These are phyloP conservation scores for Geodia barretti DNA, from an alignment of 37 sponge, comb jelly and placozoan species.

Conservation along the genomic window DNA sequence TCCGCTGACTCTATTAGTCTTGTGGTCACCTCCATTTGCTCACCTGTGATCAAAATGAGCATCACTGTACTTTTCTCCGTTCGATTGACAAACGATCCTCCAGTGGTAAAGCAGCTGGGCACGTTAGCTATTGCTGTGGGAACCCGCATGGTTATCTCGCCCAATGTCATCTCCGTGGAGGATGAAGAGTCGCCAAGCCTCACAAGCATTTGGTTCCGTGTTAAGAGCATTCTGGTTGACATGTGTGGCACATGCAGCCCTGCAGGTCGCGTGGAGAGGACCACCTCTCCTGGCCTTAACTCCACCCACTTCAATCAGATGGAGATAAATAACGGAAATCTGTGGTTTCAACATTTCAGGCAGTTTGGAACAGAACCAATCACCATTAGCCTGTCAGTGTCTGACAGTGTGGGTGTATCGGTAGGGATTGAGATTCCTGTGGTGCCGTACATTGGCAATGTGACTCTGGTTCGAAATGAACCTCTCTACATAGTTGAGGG, in stretches of 20 bases:
- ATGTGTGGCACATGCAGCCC: neutral
- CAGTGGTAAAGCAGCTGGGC: neutral
- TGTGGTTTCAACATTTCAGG: conserved; percentile 46
- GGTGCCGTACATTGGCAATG: conserved; percentile 10
- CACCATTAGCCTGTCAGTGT: neutral
- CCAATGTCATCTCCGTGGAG: conserved; percentile 24
- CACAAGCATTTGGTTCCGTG: neutral
- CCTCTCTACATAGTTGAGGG: conserved; percentile 39
- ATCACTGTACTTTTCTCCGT: neutral
- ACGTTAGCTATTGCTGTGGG: conserved; percentile 35
- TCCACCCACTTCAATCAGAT: conserved; percentile 26
- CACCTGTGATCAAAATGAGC: neutral
- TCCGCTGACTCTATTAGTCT: neutral
- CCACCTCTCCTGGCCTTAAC: neutral
- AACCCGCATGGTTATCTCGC: conserved; percentile 25
- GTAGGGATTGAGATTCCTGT: neutral
- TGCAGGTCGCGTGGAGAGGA: neutral
- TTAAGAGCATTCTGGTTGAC: neutral
- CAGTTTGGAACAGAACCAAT: neutral
- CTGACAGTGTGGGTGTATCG: neutral
- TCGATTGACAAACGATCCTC: neutral
- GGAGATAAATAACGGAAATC: conserved; percentile 9
- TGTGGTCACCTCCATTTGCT: neutral
- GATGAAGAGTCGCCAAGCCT: conserved; percentile 10
- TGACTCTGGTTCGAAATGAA: neutral